Percentiles rank a stretch among this genome's conserved stretches.
Conservation (phyloP, 1,140 invertebrate species). For the Temnothorax curvispinosus region DNA sequence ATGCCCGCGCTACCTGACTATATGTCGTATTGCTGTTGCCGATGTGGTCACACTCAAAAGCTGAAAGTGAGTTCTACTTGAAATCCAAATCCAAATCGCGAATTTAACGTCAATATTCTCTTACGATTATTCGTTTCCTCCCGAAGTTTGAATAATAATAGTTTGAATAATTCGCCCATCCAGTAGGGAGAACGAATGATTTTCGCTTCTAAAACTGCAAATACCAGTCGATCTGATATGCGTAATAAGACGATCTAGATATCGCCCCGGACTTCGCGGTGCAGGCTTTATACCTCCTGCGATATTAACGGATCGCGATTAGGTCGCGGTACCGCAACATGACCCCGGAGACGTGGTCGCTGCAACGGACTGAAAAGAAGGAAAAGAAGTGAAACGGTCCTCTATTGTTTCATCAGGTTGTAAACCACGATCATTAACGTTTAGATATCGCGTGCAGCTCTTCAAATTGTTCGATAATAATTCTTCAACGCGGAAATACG, state of each 20-base stretch:
- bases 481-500: neutral
- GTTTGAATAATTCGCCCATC: neutral
- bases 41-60: slow-evolving; percentile 88
- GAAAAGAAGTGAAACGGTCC: slow-evolving; percentile 15
- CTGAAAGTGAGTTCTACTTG: slow-evolving; percentile 86
- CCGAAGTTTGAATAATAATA: neutral
- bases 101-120: neutral
- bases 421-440: neutral
- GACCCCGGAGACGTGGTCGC: slow-evolving; percentile 54
- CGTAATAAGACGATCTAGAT: slow-evolving; percentile 16
- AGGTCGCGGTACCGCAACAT: slow-evolving; percentile 67
- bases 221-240: neutral
- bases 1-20: slow-evolving; percentile 87
- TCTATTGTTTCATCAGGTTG: slow-evolving; percentile 41
- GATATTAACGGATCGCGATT: slow-evolving; percentile 69
- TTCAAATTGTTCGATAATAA: neutral
- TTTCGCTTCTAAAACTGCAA: neutral
- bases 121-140: neutral
- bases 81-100: neutral
- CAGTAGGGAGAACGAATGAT: neutral
- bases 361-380: slow-evolving; percentile 46
- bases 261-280: neutral
- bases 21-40: slow-evolving; percentile 88
- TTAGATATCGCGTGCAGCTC: neutral
- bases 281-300: slow-evolving; percentile 23